A percentile compares a stretch with the other conserved stretches of the same genome.
These are phyloP conservation scores for Holothuria glaberrima DNA, from an alignment of 35 echinoderm and acorn worm genomes.

Conservation along the genomic window DNA sequence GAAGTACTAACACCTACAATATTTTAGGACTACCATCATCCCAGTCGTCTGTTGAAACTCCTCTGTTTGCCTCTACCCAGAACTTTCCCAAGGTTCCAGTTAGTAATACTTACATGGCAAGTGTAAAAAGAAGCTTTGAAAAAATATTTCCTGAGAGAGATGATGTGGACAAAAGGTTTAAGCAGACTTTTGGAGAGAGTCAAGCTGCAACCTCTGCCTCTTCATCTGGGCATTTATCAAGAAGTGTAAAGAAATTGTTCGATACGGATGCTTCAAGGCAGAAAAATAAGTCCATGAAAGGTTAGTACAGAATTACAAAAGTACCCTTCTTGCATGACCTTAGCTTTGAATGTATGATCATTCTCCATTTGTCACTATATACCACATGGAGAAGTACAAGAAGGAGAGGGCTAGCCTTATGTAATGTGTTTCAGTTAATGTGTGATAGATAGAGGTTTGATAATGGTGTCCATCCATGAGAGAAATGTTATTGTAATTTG, in stretches of 20 bases:
- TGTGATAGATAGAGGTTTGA: too few relatives aligned
- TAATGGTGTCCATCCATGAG: too few relatives aligned
- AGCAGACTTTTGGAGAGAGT: neutral
- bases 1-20: too few relatives aligned
- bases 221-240: neutral
- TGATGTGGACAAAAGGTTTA: neutral
- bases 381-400: too few relatives aligned
- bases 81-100: constrained; percentile 10
- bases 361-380: too few relatives aligned
- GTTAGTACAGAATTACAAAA: too few relatives aligned
- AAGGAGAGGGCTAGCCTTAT: too few relatives aligned
- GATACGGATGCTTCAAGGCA: neutral
- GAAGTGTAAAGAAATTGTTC: neutral
- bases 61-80: neutral
- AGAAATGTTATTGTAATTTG: too few relatives aligned
- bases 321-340: too few relatives aligned
- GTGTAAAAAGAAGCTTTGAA: constrained; percentile 27
- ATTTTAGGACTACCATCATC: neutral
- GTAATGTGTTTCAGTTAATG: too few relatives aligned
- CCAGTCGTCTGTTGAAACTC: neutral
- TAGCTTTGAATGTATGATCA: too few relatives aligned
- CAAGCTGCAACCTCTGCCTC: neutral
- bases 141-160: neutral
- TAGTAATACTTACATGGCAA: constrained; percentile 20
- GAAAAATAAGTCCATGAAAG: too few relatives aligned